Base-by-base conservation (phyloP, 1,140 invertebrate genomes). In the Uloborus diversus region DNA sequence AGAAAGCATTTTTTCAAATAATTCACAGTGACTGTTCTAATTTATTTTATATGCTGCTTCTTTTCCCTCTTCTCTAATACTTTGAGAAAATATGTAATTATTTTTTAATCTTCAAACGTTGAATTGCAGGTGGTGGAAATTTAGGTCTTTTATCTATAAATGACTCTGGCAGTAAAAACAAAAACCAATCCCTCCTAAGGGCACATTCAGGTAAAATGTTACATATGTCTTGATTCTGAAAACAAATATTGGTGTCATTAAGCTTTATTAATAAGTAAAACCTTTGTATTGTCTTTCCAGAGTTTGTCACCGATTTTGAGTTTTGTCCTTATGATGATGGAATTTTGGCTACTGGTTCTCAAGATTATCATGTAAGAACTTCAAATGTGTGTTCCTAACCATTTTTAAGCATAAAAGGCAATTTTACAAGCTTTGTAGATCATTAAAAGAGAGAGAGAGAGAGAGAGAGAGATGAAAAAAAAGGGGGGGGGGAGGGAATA, bases 281-380 rank as follows among this genome's bases (percentile, higher is more conserved):
- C 23, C 7, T 56, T 27, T 32, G 30, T 61, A 25, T 83, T 82
- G 93, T 94, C 88, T 93, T 96, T 87, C 90, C 92, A 57, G 96
- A 96, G 85, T 94, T 94, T 37, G 93, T 81, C 14, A 76, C 80
- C 37, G 95, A 97, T 87, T 93, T 97, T 90, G 93, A 94, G 83
- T 97, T 98, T 85, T 96, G 94, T 49, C 96, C 95, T 42, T 97
- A 97, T 88, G 94, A 97, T 87, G 95, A 97, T 89, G 94, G 94
- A 28, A 87, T 97, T 27, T 86, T 98, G 78, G 92, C 94, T 13
- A 97, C 95, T 64, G 94, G 94, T 59, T 96, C 95, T 37, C 93
- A 95, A 87, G 96, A 98, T 88, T 94, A 93, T 84, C 89, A 93
- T 87, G 94, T 93, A 87, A 88, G 88, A 17, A 35, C 83, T 73